Evolutionary conservation across 1,140 invertebrate genomes (phyloP), one percentile per base, ranked within the genome.

Genomic region (Oreohelix idahoensis): DNA sequence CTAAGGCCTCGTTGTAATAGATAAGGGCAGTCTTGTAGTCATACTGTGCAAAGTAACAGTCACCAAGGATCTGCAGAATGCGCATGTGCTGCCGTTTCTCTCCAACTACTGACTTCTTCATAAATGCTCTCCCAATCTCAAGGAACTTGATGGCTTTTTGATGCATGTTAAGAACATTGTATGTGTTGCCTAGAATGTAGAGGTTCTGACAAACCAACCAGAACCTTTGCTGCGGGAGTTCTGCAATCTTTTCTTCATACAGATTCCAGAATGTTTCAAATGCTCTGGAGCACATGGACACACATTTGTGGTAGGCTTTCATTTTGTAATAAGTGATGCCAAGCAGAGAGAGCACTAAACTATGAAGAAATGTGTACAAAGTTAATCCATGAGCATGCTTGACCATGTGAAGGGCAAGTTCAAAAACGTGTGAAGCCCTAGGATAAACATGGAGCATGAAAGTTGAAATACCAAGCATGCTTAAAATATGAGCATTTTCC

Each of bases 381-480:
- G 84, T 86, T n/a, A 89, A 83, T 38, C 88, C 88, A 84, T 87
- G 88, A 26, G 84, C 84, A 36, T 88, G 85, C 79, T 88, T 87
- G 23, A 90, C 87, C 87, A 92, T 89, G 66, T 88, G 87, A 39
- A 89, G 84, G 20, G 91, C 89, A 17, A 88, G 87, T 83, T 91
- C 89, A 85, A 91, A 91, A 0, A 90, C 87, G 15, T 88, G 87
- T 11, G 87, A 89, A 36, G 91, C 89, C 73, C 89, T 79, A 38
- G 91, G 89, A 84, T 91, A 92, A n/a, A 89, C 88, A 80, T 90
- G 90, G 0, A 91, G 74, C 89, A 92, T 90, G 77, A 92, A 91
- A n/a, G 88, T 90, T 45, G 89, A 89, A 42, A 90, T 89, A n/a
- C 91, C 91, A n/a, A 91, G 84, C 91, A 92, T 91, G 79, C 87